phyloP scores from a whole-genome alignment of 2,888 invertebrate genomes.

The Amphiduros pacificus region DNA sequence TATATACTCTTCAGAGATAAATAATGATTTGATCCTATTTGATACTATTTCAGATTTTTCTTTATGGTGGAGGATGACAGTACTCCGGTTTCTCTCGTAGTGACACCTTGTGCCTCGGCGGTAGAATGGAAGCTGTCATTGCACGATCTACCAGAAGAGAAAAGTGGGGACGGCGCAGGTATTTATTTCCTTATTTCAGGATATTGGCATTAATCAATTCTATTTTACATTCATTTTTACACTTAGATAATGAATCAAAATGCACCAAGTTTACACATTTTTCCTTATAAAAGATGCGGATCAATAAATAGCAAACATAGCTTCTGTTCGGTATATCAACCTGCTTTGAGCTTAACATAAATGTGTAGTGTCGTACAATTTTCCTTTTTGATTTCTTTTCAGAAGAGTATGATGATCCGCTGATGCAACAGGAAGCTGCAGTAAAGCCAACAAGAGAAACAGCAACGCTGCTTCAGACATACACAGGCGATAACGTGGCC shows the following conservation, averaged over 20 bases:
- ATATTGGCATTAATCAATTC: too few relatives aligned
- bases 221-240: too few relatives aligned
- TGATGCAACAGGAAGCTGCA: background rate
- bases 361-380: too few relatives aligned
- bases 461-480: constrained; percentile 7
- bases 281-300: too few relatives aligned
- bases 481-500: background rate
- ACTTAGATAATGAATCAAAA: too few relatives aligned
- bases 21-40: too few relatives aligned
- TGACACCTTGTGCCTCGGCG: constrained; percentile 60
- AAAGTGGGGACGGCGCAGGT: constrained; percentile 9
- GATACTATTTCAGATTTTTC: constrained; percentile 48
- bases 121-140: constrained; percentile 55
- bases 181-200: background rate
- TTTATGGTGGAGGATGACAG: constrained; percentile 51
- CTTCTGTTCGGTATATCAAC: too few relatives aligned
- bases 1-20: background rate
- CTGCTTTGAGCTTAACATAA: too few relatives aligned
- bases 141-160: constrained; percentile 35
- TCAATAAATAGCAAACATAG: background rate
- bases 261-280: too few relatives aligned
- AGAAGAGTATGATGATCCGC: constrained; percentile 6
- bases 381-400: background rate
- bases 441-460: background rate
- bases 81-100: constrained; percentile 53